Base-by-base conservation (phyloP, 2,113 vertebrate species). In the Dinomys branickii region DNA sequence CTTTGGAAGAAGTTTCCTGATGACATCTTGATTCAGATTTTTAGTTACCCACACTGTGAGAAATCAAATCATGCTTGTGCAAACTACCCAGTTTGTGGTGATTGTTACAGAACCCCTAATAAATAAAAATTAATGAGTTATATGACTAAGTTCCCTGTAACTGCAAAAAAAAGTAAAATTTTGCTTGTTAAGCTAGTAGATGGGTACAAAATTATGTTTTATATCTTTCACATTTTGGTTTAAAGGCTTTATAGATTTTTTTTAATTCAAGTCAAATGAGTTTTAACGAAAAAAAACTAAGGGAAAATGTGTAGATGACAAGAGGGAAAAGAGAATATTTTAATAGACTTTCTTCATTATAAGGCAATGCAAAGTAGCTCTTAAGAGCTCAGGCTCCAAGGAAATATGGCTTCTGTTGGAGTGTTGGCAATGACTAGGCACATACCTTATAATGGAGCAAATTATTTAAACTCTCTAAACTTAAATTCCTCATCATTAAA, bases 231-330 rank as follows among this genome's bases (percentile, higher is more conserved):
- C 4, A 44, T 81, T 78, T 75, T 77, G 26, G 38, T 85, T 26
- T n/a, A 71, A 88, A 88, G 19, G 44, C 44, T 90, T 85, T 59
- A 88, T 7, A 24, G 1, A 50, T 5, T 50, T 82, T 33, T 75
- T 87, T 22, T 19, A 44, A 90, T 33, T 94, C 50, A 95, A 65
- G 30, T 82, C 54, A 91, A 35, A 52, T 19, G 92, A 75, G 75
- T 69, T 86, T 92, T 82, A 85, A 69, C 52, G 58, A 95, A 95
- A 91, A 17, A 17, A 83, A 88, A 81, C n/a, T 26, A 73, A 67
- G 54, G 61, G 10, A 81, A 95, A 94, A 78, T 78, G 90, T 33
- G 77, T 56, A 95, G 50, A 22, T 77, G 41, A 67, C 6, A 50
- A 63, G 14, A 82, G 52, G 77, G 33, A 91, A 88, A 91, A 17